Evolutionary conservation across 2,888 invertebrate species (phyloP).

Genomic region (Heliothis peltigera): DNA sequence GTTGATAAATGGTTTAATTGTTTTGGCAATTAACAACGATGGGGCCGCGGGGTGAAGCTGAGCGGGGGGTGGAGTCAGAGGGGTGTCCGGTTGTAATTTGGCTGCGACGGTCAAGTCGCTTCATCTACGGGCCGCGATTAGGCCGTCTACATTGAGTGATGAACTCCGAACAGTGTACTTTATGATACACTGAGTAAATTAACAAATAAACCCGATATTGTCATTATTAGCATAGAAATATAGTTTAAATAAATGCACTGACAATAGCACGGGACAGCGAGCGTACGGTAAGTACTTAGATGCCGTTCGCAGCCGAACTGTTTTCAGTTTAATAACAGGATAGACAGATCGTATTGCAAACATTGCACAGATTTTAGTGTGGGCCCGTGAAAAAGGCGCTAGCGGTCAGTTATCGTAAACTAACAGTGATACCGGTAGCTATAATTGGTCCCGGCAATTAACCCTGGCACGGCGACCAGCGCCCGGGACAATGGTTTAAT

Average conservation of each 20-base stretch:
- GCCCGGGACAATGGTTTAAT: conserved; percentile 71
- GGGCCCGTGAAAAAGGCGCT: conserved; percentile 62
- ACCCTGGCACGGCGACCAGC: conserved; percentile 53
- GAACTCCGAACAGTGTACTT: conserved; percentile 5
- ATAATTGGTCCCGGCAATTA: conserved; percentile 78
- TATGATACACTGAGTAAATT: not conserved
- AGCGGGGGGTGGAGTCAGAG: conserved; percentile 26
- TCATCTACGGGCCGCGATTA: conserved; percentile 52
- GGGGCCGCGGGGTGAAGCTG: conserved; percentile 45
- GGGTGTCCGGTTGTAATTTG: conserved; percentile 50
- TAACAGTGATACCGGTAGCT: conserved; percentile 72
- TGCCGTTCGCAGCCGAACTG: not conserved
- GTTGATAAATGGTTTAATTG: conserved; percentile 84
- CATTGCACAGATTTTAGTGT: conserved; percentile 57
- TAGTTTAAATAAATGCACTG: conserved; percentile 14
- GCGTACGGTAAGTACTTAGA: conserved; percentile 10
- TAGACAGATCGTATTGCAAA: conserved; percentile 59
- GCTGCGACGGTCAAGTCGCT: conserved; percentile 43
- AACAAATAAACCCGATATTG: conserved; percentile 5
- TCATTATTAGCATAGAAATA: conserved; percentile 4
- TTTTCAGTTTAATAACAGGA: conserved; percentile 63
- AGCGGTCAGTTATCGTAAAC: conserved; percentile 68
- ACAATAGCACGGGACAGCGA: conserved; percentile 14
- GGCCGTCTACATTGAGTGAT: conserved; percentile 18
- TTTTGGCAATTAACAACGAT: conserved; percentile 80